A percentile compares a stretch with the other conserved stretches of the same genome.
Conservation (phyloP, 2,888 invertebrate genomes). For the Ptychoptera contaminata region DNA sequence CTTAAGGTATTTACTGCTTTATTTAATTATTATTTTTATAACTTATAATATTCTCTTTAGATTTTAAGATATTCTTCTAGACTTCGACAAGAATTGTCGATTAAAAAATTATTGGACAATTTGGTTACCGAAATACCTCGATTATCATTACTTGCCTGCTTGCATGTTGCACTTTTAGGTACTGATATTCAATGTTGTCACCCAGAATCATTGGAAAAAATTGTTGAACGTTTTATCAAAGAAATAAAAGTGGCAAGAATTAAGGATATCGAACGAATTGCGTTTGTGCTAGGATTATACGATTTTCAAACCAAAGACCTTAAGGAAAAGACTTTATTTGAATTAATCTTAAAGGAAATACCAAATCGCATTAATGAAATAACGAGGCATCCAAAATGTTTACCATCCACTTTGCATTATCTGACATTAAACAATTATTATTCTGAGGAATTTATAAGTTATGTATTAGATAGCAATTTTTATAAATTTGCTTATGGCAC, state of each 20-base stretch:
- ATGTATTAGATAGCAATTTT: constrained; percentile 40
- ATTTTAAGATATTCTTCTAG: constrained; percentile 40
- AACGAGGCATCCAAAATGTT: constrained; percentile 38
- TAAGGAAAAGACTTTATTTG: constrained; percentile 32
- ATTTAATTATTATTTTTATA: not conserved
- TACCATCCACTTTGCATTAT: constrained; percentile 43
- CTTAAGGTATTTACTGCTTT: constrained; percentile 34
- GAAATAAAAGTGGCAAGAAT: constrained; percentile 37
- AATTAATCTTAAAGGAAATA: constrained; percentile 33
- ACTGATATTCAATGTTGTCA: constrained; percentile 36
- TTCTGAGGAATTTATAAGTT: constrained; percentile 41
- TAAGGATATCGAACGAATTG: constrained; percentile 61
- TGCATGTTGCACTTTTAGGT: constrained; percentile 49
- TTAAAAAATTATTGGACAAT: constrained; percentile 36
- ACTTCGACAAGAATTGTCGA: constrained; percentile 28
- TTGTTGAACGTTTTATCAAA: constrained; percentile 36
- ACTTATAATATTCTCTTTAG: constrained; percentile 11
- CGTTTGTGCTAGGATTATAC: constrained; percentile 44
- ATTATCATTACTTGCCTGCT: constrained; percentile 42
- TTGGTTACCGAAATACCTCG: constrained; percentile 39
- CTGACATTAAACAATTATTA: constrained; percentile 39
- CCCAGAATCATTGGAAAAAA: constrained; percentile 29
- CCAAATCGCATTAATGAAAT: constrained; percentile 40
- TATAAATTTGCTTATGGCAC: constrained; percentile 39
- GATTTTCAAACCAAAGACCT: constrained; percentile 38